These are phyloP conservation scores for Epistrophella euchroma DNA, from an alignment of 2,888 invertebrate species.

Conservation along the genomic window DNA sequence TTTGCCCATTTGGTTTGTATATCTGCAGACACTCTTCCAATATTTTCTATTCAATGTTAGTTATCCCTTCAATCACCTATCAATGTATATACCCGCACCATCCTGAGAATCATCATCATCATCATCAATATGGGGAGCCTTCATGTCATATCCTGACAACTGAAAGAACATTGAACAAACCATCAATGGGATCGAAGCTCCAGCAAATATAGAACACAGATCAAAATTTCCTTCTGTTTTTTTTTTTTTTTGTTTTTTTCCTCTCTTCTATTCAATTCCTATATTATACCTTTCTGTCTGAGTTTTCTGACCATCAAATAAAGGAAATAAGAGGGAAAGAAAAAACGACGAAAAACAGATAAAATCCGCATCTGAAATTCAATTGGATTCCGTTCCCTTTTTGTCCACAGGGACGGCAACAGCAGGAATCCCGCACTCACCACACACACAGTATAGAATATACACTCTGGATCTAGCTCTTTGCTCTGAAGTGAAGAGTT, in stretches of 20 bases:
- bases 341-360: slow-evolving; percentile 43
- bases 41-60: slow-evolving; percentile 44
- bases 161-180: slow-evolving; percentile 57
- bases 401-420: not conserved
- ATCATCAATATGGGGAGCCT: slow-evolving; percentile 32
- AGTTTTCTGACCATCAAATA: slow-evolving; percentile 36
- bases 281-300: slow-evolving; percentile 5
- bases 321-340: slow-evolving; percentile 27
- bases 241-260: not conserved
- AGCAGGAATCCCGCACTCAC: slow-evolving; percentile 30
- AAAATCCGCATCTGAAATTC: slow-evolving; percentile 67
- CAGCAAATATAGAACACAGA: slow-evolving; percentile 56
- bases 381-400: slow-evolving; percentile 60
- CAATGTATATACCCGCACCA: slow-evolving; percentile 6
- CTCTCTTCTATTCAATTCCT: not conserved
- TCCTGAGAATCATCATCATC: slow-evolving; percentile 20
- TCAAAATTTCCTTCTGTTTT: slow-evolving; percentile 42
- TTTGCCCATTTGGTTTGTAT: slow-evolving; percentile 22
- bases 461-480: not conserved
- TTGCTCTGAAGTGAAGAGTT: slow-evolving; percentile 15
- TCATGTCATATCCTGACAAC: slow-evolving; percentile 60
- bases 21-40: slow-evolving; percentile 30
- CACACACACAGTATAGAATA: not conserved
- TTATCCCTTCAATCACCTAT: slow-evolving; percentile 58
- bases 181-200: slow-evolving; percentile 43